Conservation (phyloP, 2,797 vertebrate genomes). For the Danio albolineatus region DNA sequence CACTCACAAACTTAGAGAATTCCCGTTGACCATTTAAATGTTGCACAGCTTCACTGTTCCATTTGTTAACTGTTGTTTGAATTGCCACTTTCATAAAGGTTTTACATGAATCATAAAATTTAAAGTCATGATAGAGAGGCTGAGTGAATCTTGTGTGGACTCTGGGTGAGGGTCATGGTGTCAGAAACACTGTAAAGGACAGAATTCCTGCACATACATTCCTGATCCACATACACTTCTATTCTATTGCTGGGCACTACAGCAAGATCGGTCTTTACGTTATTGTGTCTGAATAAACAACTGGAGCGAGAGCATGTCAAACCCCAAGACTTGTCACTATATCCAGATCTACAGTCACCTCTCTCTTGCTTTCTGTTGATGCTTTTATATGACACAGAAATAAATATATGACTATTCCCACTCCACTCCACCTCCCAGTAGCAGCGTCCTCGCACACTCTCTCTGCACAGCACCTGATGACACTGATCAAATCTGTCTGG, state of each 20-base stretch:
- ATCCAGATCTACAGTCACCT: background rate
- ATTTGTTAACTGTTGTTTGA: no score
- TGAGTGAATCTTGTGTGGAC: conserved; percentile 1
- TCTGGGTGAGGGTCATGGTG: conserved; percentile 1
- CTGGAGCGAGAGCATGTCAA: background rate
- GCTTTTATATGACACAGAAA: background rate
- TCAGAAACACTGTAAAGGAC: conserved; percentile 2
- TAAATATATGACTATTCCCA: background rate
- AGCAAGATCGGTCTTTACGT: background rate
- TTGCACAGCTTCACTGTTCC: no score
- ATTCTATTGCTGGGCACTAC: background rate
- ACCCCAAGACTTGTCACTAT: background rate
- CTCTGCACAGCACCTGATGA: background rate
- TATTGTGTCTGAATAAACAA: background rate
- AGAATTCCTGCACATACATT: background rate
- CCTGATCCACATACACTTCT: conserved; percentile 15
- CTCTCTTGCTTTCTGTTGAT: background rate
- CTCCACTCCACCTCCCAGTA: background rate
- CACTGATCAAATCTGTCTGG: conserved; percentile 3
- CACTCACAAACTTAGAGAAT: no score
- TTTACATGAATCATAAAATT: background rate
- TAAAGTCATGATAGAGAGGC: background rate
- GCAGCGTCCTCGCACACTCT: background rate
- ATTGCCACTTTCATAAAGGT: no score
- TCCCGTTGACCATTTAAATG: no score